Percentiles rank a stretch among this genome's conserved stretches.
Conservation (phyloP, 2,113 vertebrate genomes). For the Reinhardtius hippoglossoides region DNA sequence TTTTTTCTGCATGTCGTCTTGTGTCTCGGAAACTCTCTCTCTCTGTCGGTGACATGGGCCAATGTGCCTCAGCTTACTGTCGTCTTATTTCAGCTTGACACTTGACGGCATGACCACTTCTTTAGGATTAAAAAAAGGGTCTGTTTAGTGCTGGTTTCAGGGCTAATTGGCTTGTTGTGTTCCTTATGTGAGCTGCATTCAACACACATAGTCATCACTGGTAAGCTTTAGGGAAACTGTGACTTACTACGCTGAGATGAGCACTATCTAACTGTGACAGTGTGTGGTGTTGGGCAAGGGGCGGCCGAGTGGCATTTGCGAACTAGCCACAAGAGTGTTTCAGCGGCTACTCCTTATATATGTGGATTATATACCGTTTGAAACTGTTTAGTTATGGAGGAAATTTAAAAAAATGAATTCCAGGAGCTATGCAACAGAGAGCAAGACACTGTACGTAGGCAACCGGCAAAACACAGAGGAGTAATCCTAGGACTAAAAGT, state of each 20-base stretch:
- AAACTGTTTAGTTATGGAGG: neutral
- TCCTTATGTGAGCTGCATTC: slow-evolving; percentile 48
- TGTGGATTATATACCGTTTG: slow-evolving; percentile 14
- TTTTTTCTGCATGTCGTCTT: slow-evolving; percentile 29
- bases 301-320: slow-evolving; percentile 41
- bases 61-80: slow-evolving; percentile 27
- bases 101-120: slow-evolving; percentile 31
- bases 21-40: slow-evolving; percentile 31
- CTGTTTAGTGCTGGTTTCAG: slow-evolving; percentile 37
- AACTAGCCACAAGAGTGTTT: slow-evolving; percentile 29
- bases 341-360: slow-evolving; percentile 6
- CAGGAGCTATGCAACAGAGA: slow-evolving; percentile 5
- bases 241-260: slow-evolving; percentile 47
- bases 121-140: slow-evolving; percentile 25
- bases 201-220: slow-evolving; percentile 43
- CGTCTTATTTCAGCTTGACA: slow-evolving; percentile 20
- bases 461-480: slow-evolving; percentile 23
- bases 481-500: slow-evolving; percentile 40
- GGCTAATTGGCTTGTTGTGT: slow-evolving; percentile 36
- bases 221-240: slow-evolving; percentile 49
- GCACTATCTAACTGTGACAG: slow-evolving; percentile 49
- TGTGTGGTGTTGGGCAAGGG: slow-evolving; percentile 40
- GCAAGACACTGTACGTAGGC: neutral
- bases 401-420: neutral
- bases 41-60: slow-evolving; percentile 32